Conservation (phyloP, 1,140 invertebrate genomes). For the Drosophila suzukii region DNA sequence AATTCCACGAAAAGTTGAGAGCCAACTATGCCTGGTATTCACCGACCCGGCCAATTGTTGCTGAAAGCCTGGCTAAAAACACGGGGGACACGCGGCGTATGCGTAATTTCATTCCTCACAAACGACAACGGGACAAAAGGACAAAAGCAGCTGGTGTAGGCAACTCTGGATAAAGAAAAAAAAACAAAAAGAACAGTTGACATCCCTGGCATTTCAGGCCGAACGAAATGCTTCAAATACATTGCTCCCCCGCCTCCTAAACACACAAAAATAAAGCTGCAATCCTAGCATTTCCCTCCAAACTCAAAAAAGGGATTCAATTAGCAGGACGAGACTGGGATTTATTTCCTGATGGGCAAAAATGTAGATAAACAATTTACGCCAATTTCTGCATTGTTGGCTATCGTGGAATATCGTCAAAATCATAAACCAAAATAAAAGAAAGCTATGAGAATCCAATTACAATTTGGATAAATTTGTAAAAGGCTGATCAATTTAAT, state of each 20-base stretch:
- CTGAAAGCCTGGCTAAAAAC: not conserved
- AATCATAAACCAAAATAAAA: too few relatives aligned
- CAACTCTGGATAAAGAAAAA: not conserved
- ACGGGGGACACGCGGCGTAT: constrained; percentile 41
- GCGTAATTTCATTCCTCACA: constrained; percentile 34
- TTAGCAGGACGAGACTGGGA: not conserved
- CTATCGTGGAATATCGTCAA: too few relatives aligned
- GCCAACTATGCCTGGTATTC: constrained; percentile 42
- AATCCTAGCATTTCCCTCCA: not conserved
- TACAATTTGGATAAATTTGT: too few relatives aligned
- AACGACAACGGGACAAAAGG: constrained; percentile 3
- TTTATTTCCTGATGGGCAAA: not conserved
- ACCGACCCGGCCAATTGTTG: constrained; percentile 7
- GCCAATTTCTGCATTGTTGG: too few relatives aligned
- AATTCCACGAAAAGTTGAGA: constrained; percentile 18
- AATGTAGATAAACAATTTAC: not conserved
- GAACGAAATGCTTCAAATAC: constrained; percentile 13
- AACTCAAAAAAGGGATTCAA: not conserved
- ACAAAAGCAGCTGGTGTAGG: not conserved
- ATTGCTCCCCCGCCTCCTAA: not conserved
- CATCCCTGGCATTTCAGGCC: not conserved
- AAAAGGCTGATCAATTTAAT: not conserved
- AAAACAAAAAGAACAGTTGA: not conserved
- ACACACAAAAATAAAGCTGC: not conserved
- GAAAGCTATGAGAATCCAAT: too few relatives aligned